A percentile compares a stretch with the other conserved stretches of the same genome.
phyloP scores from a whole-genome alignment of 2,797 vertebrate species.

The Harpagifer antarcticus region DNA sequence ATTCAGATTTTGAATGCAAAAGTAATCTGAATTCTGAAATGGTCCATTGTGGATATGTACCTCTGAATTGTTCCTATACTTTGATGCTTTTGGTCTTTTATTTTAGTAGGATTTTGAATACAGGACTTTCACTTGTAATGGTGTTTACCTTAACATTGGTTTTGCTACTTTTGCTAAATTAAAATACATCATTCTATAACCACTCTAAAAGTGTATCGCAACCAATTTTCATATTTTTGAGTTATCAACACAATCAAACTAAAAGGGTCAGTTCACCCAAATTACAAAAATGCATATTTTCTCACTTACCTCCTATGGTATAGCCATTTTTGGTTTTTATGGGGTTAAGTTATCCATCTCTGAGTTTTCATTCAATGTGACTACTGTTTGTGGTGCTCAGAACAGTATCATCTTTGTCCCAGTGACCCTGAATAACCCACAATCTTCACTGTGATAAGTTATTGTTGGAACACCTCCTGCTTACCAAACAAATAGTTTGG shows the following conservation, averaged over 20 bases:
- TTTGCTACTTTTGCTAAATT: background rate
- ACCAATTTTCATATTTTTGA: background rate
- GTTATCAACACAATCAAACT: background rate
- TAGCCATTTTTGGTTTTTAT: background rate
- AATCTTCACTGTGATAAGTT: background rate
- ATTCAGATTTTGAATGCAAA: background rate
- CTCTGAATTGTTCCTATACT: no score
- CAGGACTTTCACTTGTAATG: no score
- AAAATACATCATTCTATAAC: background rate
- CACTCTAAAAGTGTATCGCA: background rate
- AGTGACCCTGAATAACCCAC: background rate
- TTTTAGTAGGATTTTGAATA: no score
- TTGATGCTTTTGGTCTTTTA: no score
- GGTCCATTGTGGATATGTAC: no score
- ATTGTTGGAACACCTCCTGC: background rate
- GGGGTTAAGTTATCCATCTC: background rate
- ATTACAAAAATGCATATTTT: slow-evolving; percentile 4
- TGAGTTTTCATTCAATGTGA: background rate
- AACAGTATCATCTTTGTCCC: background rate
- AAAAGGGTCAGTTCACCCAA: slow-evolving; percentile 9
- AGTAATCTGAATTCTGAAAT: background rate
- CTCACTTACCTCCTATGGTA: background rate
- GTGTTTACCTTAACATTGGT: no score
- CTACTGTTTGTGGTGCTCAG: background rate
- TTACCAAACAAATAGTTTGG: background rate